Evolutionary conservation across 2,113 vertebrate genomes (phyloP).

Genomic region (Rhea americana): DNA sequence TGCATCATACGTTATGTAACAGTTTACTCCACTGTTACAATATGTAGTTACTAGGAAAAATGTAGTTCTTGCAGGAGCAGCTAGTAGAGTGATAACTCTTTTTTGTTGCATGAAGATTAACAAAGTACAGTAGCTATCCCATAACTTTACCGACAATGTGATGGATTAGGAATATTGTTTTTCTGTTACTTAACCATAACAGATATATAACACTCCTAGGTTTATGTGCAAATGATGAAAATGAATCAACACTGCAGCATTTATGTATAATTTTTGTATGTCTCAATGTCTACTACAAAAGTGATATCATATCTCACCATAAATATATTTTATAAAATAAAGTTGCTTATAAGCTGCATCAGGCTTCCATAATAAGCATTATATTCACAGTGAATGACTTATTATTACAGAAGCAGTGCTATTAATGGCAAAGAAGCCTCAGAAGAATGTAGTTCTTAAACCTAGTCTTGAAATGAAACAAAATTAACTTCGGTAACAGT

Average conservation of each 20-base stretch:
- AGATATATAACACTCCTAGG: neutral
- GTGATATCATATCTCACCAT: neutral
- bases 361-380: neutral
- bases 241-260: neutral
- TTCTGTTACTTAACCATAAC: neutral
- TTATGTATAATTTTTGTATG: neutral
- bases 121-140: neutral
- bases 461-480: neutral
- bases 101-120: neutral
- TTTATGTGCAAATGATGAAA: neutral
- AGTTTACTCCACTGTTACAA: neutral
- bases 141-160: neutral
- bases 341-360: neutral
- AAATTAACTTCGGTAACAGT: neutral
- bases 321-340: neutral
- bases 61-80: neutral
- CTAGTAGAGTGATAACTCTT: neutral
- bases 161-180: neutral
- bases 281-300: neutral
- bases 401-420: neutral
- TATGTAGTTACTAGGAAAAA: neutral
- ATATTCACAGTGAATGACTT: neutral
- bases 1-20: neutral
- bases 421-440: neutral
- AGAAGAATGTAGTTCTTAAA: neutral